Evolutionary conservation across 2,797 vertebrate species (phyloP), one percentile per base, ranked within the genome.

Genomic region (Amphiprion clarkii): DNA sequence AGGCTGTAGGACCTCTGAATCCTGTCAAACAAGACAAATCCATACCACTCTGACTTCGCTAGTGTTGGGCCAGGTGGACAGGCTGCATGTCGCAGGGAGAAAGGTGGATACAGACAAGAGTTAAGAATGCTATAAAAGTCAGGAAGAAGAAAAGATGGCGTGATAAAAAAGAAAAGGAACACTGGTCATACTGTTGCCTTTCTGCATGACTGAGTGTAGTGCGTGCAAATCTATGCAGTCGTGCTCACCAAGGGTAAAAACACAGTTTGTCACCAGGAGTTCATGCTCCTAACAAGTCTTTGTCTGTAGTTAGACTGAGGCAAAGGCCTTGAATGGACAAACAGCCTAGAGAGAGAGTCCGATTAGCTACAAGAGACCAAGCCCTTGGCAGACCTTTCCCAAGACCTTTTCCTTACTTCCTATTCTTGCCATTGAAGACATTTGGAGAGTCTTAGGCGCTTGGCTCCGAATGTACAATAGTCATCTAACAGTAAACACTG

Each of bases 281-380:
- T 85, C 77, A 44, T 71, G 77, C 79, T 71, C 67, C 65, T 52
- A 71, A 62, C 57, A 79, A 82, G 78, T 67, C 71, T 88, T 74
- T 77, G 74, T 76, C 73, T 74, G 71, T 64, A 73, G 59, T 83
- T 54, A 54, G 52, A 84, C 48, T 60, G 70, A 90, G 59, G 76
- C 54, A 67, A 83, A 78, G 74, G 68, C 70, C 70, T 72, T 8
- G 23, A 77, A 80, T 71, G 76, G 74, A 79, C 71, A 74, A 79
- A 81, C 71, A 61, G 73, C 79, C 77, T 49, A 74, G 68, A 81
- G 84, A 84, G 77, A 79, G 67, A 79, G 49, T 75, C 73, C 83
- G 81, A 90, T 89, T 83, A 85, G 78, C 72, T 60, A 81, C 83
- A 81, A 77, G 67, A 68, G 81, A 81, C 70, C 81, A 44, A 75